Evolutionary conservation across 2,113 vertebrate genomes (phyloP).

Genomic region (Tachycineta bicolor): DNA sequence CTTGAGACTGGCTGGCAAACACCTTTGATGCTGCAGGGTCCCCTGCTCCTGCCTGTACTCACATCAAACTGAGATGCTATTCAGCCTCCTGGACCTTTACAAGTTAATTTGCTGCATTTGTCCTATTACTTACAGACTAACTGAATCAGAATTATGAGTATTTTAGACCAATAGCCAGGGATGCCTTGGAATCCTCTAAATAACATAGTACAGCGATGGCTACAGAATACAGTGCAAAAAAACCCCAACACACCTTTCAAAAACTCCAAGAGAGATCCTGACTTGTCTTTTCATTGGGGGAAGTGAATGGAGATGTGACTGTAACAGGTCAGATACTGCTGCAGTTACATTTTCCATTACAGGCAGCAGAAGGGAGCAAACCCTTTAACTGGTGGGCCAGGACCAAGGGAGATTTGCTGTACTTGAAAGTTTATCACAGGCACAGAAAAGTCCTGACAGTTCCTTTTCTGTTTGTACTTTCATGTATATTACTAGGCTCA

Average conservation of each 20-base stretch:
- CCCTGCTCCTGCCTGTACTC: background rate
- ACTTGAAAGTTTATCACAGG: background rate
- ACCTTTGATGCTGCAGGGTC: background rate
- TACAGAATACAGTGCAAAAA: background rate
- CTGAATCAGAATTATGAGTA: background rate
- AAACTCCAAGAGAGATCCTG: background rate
- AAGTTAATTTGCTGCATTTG: background rate
- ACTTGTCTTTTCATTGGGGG: background rate
- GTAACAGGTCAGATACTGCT: background rate
- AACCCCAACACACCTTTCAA: background rate
- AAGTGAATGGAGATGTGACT: background rate
- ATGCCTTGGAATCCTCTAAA: background rate
- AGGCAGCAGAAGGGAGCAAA: background rate
- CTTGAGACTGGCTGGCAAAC: background rate
- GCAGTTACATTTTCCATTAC: background rate
- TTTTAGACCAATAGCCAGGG: background rate
- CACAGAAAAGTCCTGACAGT: background rate
- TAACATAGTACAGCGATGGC: rapidly evolving
- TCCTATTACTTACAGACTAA: background rate
- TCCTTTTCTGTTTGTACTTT: background rate
- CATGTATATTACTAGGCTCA: background rate
- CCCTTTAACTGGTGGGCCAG: background rate
- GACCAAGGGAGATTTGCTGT: background rate
- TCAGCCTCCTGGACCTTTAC: background rate
- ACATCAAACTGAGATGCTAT: background rate